phyloP scores from a whole-genome alignment of 2,888 invertebrate genomes.

The Limnephilus marmoratus region DNA sequence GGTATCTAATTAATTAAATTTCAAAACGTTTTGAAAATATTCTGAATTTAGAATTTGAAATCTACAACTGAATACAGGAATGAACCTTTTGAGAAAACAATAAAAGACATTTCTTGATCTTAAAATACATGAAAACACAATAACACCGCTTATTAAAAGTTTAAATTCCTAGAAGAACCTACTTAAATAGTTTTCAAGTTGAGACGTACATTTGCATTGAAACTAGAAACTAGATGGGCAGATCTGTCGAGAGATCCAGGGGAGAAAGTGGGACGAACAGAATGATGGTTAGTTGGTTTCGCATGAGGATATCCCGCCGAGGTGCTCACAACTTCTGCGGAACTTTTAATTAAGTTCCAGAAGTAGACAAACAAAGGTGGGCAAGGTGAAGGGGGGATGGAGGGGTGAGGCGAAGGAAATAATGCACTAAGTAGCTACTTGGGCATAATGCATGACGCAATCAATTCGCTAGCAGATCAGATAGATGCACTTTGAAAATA shows the following conservation, averaged over 20 bases:
- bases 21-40: not conserved
- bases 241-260: not conserved
- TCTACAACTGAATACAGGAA: too few relatives aligned
- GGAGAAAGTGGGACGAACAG: not conserved
- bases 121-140: not conserved
- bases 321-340: not conserved
- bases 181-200: not conserved
- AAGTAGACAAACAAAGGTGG: conserved; percentile 60
- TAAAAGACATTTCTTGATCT: not conserved
- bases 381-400: conserved; percentile 11
- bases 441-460: not conserved
- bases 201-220: not conserved
- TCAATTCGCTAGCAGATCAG: not conserved
- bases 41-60: not conserved
- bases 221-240: not conserved
- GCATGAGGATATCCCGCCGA: conserved; percentile 4
- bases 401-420: not conserved
- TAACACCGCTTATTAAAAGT: not conserved
- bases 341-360: conserved; percentile 65
- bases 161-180: not conserved
- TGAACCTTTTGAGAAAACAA: not conserved
- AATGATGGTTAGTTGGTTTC: conserved; percentile 30
- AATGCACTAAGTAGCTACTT: conserved; percentile 33
- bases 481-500: not conserved
- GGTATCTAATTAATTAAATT: not conserved